These are phyloP conservation scores for Penaeus indicus DNA, from an alignment of 1,140 invertebrate genomes.

Conservation along the genomic window DNA sequence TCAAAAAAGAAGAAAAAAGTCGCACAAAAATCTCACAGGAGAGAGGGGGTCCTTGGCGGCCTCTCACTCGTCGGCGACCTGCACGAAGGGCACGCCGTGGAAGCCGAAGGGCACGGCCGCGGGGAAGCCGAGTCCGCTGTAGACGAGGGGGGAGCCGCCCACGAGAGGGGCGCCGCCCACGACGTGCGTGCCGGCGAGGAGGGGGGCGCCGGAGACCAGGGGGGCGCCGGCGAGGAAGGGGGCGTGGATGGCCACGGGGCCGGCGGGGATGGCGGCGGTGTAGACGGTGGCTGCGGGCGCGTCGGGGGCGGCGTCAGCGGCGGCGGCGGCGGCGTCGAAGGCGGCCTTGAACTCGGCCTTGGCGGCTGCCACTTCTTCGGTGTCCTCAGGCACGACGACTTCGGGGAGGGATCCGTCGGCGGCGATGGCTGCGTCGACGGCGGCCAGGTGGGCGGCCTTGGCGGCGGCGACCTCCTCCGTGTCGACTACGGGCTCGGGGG, in stretches of 20 bases:
- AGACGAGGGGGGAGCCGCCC: neutral
- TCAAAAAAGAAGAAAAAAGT: too few species aligned
- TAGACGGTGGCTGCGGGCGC: conserved; percentile 26
- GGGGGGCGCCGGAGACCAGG: neutral
- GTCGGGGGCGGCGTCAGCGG: conserved; percentile 60
- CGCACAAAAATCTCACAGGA: too few species aligned
- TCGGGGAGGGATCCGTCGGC: conserved; percentile 57
- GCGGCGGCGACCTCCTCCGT: conserved; percentile 43
- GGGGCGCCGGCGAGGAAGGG: conserved; percentile 4
- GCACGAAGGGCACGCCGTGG: neutral
- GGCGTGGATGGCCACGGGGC: conserved; percentile 5
- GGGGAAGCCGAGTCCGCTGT: neutral
- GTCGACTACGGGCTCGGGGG: conserved; percentile 21
- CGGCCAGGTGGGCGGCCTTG: conserved; percentile 38
- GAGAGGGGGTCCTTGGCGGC: too few species aligned
- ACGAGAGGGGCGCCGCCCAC: neutral
- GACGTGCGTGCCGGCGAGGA: neutral
- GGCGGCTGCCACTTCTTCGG: conserved; percentile 58
- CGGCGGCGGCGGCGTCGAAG: conserved; percentile 36
- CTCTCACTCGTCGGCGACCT: neutral
- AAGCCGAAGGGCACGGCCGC: neutral
- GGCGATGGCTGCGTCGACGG: conserved; percentile 13
- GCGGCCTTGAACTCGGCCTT: conserved; percentile 55
- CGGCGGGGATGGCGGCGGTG: neutral
- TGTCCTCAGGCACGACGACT: conserved; percentile 48